Evolutionary conservation across 2,797 vertebrate genomes (phyloP), one percentile per base, ranked within the genome.

Genomic region (Sardinella longiceps): DNA sequence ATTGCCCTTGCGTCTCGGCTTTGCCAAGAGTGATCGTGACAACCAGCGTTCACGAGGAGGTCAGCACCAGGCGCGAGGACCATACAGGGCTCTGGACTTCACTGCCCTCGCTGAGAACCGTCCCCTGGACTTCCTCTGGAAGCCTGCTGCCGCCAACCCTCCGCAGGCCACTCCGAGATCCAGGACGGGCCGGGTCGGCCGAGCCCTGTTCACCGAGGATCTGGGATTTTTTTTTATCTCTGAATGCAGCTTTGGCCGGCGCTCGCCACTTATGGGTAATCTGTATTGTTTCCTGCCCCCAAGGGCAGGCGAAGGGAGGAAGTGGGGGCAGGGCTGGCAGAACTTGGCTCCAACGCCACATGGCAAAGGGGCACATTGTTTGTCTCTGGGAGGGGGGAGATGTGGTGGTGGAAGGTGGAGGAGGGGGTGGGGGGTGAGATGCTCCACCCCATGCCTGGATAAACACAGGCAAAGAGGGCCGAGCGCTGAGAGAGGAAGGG

Each of bases 231-330:
- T 28, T 85, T 92, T 96, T 95, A 95, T 95, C 95, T 95, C 63
- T 10, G 83, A 81, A 53, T 92, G 93, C 95, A 96, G 93, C 89
- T 92, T 92, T 90, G 88, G 93, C 85, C 87, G 92, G 92, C 91
- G 0, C 86, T 94, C 92, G 92, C 92, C 94, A 88, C 92, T 95
- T 94, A 93, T 93, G 94, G 95, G 95, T 90, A 93, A 94, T 93
- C 91, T 89, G 90, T 91, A 96, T 94, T 94, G 94, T 96, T 97
- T 96, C 93, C 93, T 90, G 91, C 94, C 92, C 91, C 92, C 91
- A 88, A 87, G 88, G 87, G 83, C 39, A 46, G 85, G 81, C 80
- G 14, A 37, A 87, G 86, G 84, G 1, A 5, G 39, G 48, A 85
- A 83, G 70, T 9, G 5, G 70, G 33, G 33, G 66, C 66, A 37